phyloP scores from a whole-genome alignment of 2,113 vertebrate genomes.

The Thryonomys swinderianus region DNA sequence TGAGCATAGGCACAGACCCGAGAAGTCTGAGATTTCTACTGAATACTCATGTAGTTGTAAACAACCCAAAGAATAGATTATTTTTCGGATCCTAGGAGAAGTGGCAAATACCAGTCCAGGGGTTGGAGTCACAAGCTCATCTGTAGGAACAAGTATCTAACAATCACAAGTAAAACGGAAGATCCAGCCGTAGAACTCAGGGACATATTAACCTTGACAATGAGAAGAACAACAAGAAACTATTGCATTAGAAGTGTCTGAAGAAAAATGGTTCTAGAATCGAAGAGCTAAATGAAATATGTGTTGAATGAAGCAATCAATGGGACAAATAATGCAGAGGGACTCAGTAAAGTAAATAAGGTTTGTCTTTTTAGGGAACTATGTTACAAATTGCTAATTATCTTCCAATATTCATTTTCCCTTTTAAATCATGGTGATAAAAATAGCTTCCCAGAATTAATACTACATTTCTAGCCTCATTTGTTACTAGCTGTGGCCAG shows the following conservation, averaged over 20 bases:
- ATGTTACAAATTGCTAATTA: neutral
- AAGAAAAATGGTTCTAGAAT: neutral
- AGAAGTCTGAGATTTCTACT: neutral
- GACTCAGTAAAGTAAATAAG: neutral
- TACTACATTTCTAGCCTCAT: neutral
- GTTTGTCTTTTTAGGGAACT: neutral
- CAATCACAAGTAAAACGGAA: neutral
- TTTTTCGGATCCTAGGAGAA: neutral
- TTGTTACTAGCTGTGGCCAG: neutral
- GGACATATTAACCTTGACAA: neutral
- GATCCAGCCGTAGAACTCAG: neutral
- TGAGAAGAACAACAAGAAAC: neutral
- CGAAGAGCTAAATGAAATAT: neutral
- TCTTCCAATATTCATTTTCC: neutral
- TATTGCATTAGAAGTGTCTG: neutral
- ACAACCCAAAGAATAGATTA: neutral
- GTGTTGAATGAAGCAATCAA: neutral
- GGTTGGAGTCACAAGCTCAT: neutral
- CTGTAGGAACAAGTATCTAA: neutral
- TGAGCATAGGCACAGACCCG: neutral
- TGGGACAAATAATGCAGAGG: neutral
- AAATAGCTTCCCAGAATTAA: neutral
- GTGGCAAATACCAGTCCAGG: neutral
- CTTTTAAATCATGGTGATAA: neutral
- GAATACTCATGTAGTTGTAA: neutral